Percentiles rank a stretch among this genome's conserved stretches.
These are phyloP conservation scores for Myotis lucifugus DNA, from an alignment of 2,113 vertebrate species.

Conservation along the genomic window DNA sequence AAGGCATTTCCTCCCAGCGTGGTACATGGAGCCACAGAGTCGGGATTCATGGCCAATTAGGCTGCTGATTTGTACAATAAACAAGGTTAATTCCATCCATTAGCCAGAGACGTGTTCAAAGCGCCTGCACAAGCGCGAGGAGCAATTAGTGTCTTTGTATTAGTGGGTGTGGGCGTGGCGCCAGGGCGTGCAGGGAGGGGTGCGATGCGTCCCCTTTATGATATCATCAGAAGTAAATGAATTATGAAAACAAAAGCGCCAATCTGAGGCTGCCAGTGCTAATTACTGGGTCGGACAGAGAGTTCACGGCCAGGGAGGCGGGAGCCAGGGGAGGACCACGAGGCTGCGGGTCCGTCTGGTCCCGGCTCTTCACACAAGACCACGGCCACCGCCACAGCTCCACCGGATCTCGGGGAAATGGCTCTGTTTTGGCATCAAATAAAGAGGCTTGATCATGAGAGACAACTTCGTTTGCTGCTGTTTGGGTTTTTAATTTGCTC, in stretches of 20 bases:
- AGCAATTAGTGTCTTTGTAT: conserved; percentile 80
- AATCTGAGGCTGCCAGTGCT: conserved; percentile 74
- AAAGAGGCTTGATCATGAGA: neutral
- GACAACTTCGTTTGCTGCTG: neutral
- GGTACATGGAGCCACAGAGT: conserved; percentile 17
- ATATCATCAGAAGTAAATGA: conserved; percentile 81
- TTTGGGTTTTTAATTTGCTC: neutral
- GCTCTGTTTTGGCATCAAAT: neutral
- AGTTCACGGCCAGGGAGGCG: conserved; percentile 53
- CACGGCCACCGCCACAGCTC: neutral
- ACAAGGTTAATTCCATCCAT: conserved; percentile 62
- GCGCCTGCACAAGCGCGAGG: conserved; percentile 51
- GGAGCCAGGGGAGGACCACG: fast-evolving
- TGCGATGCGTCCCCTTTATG: conserved; percentile 65
- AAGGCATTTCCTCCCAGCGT: neutral
- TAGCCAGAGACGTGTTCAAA: conserved; percentile 76
- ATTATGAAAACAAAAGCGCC: conserved; percentile 78
- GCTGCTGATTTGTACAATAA: conserved; percentile 69
- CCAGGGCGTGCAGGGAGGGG: conserved; percentile 65
- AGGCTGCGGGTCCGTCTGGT: neutral
- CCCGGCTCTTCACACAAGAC: neutral
- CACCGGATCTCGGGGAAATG: neutral
- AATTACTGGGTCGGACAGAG: conserved; percentile 76
- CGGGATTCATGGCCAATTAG: conserved; percentile 69
- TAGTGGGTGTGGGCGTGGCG: conserved; percentile 66